Evolutionary conservation across 2,113 vertebrate genomes (phyloP).

Genomic region (Microtus pennsylvanicus): DNA sequence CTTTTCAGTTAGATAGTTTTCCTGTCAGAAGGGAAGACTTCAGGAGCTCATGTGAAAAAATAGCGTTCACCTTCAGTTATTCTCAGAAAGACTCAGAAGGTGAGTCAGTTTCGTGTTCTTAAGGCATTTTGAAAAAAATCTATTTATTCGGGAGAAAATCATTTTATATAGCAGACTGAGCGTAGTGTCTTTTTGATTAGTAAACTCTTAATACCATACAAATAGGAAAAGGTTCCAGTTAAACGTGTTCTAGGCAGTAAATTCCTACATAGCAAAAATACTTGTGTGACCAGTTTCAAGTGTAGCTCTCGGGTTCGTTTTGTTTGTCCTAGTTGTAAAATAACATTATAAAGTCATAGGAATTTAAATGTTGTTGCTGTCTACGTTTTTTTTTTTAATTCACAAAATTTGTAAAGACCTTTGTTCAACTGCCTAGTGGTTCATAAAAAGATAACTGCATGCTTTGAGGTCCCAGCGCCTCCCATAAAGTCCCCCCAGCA

Average conservation of each 20-base stretch:
- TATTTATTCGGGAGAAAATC: not conserved
- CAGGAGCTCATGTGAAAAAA: not conserved
- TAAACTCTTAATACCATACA: constrained; percentile 26
- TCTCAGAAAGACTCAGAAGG: not conserved
- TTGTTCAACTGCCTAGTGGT: not conserved
- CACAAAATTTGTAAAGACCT: not conserved
- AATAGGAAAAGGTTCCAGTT: not conserved
- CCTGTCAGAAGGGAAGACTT: constrained; percentile 19
- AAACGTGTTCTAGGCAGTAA: not conserved
- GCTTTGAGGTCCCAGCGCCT: not conserved
- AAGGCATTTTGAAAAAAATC: not conserved
- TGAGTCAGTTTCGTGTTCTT: constrained; percentile 15
- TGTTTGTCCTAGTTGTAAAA: constrained; percentile 35
- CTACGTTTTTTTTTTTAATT: constrained; percentile 18
- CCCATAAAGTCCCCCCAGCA: not conserved
- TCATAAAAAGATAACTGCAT: not conserved
- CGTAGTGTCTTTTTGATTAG: not conserved
- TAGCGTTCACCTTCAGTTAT: not conserved
- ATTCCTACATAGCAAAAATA: constrained; percentile 39
- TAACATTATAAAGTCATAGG: constrained; percentile 1
- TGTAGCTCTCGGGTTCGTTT: constrained; percentile 29
- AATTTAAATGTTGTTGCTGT: constrained; percentile 16
- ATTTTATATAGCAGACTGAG: not conserved
- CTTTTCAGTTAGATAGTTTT: not conserved
- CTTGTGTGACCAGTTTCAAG: not conserved